A percentile compares a stretch with the other conserved stretches of the same genome.
These are phyloP conservation scores for Lycaon pictus DNA, from an alignment of 2,113 vertebrate genomes.

Conservation along the genomic window DNA sequence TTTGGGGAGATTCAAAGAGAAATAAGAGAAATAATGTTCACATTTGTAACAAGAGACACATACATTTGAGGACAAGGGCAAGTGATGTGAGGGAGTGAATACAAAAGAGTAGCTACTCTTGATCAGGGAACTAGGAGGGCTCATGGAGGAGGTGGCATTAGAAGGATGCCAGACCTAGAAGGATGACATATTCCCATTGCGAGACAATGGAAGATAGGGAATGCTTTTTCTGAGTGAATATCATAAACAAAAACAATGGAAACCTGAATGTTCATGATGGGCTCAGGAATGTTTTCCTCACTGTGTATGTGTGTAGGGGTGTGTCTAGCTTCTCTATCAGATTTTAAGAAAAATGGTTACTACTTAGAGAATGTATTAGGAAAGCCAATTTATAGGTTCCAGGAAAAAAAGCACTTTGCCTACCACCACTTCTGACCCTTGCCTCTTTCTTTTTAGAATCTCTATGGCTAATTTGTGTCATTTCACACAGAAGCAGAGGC, in stretches of 20 bases:
- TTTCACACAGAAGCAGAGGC: not conserved
- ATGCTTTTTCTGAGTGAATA: not conserved
- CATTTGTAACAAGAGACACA: not conserved
- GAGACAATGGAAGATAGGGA: not conserved
- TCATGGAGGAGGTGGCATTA: not conserved
- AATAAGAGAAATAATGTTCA: not conserved
- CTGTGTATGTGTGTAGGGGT: not conserved
- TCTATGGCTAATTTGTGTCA: not conserved
- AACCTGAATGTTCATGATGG: not conserved
- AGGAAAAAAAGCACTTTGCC: not conserved
- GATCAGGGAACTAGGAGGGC: not conserved
- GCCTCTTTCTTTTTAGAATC: not conserved
- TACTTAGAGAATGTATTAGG: not conserved
- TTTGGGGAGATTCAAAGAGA: not conserved
- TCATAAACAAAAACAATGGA: not conserved
- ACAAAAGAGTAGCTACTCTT: not conserved
- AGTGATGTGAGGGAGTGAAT: not conserved
- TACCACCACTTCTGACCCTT: not conserved
- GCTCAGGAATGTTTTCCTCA: not conserved
- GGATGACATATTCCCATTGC: fast-evolving
- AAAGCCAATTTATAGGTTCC: not conserved
- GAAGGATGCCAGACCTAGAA: not conserved
- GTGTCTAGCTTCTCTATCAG: not conserved
- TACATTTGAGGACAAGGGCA: not conserved
- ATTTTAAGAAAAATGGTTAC: not conserved